Evolutionary conservation across 1,140 invertebrate genomes (phyloP), one percentile per base, ranked within the genome.

Genomic region (Coelopa frigida): DNA sequence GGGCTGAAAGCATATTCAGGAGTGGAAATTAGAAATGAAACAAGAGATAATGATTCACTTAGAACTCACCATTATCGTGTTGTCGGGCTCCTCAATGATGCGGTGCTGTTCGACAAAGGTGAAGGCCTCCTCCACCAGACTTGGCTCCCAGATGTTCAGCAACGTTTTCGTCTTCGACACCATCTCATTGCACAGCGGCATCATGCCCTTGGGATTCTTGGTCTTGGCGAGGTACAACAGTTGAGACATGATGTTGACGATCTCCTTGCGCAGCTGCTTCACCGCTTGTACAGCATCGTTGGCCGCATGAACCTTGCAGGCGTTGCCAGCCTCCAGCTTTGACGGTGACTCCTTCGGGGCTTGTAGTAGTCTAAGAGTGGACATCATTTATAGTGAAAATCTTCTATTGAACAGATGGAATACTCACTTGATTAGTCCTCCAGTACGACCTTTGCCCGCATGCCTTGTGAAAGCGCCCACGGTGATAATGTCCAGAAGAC

Each of bases 391-490:
- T 24, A 10, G 20, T n/a, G 29, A 39, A 40, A 23, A 39, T 32
- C 41, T 29, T 20, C 20, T 39, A 36, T 7, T 39, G 24, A 27
- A 12, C 8, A 26, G 12, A 45, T 36, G 40, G 11, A 51, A n/a
- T 5, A 10, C 71, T 71, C 61, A 87, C 83, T 84, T 82, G 49
- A 89, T 83, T 5, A 96, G 76, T 14, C 92, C 92, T 2, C 89
- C 89, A 59, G 84, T 82, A 17, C 59, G 61, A 42, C 56, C 53
- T 64, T 88, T 88, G 53, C 87, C 85, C 8, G 85, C 80, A 72
- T 92, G 88, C 0, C 89, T 89, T 5, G 90, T 88, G 60, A 96
- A 96, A 1, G 91, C 91, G 33, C 94, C 94, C 21, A 88, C 89
- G 3, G 90, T 96, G 7, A 94, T 78, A 32, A 87, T 80, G 70